phyloP scores from a whole-genome alignment of 2,113 vertebrate genomes.

The Eudyptes chrysolophus region DNA sequence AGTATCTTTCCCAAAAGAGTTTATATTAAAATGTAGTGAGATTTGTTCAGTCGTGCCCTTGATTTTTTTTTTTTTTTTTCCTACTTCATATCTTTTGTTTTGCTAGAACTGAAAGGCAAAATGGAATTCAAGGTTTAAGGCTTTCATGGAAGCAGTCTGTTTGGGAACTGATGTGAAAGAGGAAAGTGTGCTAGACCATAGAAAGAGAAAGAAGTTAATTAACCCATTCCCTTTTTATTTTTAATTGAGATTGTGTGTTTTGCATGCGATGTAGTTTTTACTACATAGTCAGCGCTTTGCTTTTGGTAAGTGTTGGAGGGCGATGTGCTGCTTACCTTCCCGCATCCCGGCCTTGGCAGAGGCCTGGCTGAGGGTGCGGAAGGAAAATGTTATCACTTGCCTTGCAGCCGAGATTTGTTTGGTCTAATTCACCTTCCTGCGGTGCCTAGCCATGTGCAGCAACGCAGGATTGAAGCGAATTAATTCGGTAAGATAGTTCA shows the following conservation, averaged over 20 bases:
- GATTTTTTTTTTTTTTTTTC: background rate
- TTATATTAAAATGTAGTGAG: background rate
- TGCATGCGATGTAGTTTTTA: accelerated
- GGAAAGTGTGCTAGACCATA: accelerated
- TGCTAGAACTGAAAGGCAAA: background rate
- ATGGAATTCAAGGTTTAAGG: background rate
- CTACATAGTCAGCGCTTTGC: background rate
- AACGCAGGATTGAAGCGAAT: accelerated
- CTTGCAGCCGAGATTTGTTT: background rate
- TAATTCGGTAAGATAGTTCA: no score
- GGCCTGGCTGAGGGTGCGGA: background rate
- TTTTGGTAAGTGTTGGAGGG: background rate
- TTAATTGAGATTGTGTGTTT: background rate
- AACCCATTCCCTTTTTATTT: background rate
- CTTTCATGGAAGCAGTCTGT: background rate
- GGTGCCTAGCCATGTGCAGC: accelerated
- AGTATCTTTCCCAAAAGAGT: background rate
- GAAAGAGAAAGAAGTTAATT: background rate
- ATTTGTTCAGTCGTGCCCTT: background rate
- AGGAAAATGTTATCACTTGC: background rate
- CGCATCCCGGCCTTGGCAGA: background rate
- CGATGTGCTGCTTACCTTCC: background rate
- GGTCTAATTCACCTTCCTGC: background rate
- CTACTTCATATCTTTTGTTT: background rate
- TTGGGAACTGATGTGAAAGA: background rate